These are phyloP conservation scores for Uropsilus gracilis DNA, from an alignment of 2,113 vertebrate species.

Conservation along the genomic window DNA sequence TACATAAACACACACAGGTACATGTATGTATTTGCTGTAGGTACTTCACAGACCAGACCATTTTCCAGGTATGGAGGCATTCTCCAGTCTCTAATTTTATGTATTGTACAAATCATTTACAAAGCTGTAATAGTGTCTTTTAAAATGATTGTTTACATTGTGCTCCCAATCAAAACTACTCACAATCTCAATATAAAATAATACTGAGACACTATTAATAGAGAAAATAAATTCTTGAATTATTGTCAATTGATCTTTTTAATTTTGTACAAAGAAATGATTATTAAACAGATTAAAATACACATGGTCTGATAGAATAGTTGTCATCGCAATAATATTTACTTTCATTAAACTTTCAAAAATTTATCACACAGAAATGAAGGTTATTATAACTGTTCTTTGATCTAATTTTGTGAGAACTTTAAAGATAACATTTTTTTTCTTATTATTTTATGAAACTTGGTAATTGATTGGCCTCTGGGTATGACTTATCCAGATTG, in stretches of 20 bases:
- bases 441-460: constrained; percentile 4
- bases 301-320: too few relatives aligned
- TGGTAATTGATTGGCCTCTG: constrained; percentile 13
- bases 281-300: neutral
- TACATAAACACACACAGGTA: neutral
- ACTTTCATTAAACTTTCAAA: neutral
- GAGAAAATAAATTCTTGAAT: neutral
- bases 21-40: neutral
- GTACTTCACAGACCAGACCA: neutral
- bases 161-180: neutral
- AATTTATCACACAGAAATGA: neutral
- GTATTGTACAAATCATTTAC: neutral
- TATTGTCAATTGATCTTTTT: neutral
- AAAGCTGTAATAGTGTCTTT: neutral
- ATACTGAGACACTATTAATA: neutral
- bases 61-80: neutral
- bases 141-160: neutral
- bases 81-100: neutral
- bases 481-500: neutral
- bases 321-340: too few relatives aligned
- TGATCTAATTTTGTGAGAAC: neutral
- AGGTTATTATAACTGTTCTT: neutral
- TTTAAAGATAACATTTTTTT: neutral
- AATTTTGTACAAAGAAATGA: neutral
- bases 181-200: neutral